Percentiles rank a stretch among this genome's conserved stretches.
Conservation (phyloP, 2,113 vertebrate species). For the Cyprinus carpio region DNA sequence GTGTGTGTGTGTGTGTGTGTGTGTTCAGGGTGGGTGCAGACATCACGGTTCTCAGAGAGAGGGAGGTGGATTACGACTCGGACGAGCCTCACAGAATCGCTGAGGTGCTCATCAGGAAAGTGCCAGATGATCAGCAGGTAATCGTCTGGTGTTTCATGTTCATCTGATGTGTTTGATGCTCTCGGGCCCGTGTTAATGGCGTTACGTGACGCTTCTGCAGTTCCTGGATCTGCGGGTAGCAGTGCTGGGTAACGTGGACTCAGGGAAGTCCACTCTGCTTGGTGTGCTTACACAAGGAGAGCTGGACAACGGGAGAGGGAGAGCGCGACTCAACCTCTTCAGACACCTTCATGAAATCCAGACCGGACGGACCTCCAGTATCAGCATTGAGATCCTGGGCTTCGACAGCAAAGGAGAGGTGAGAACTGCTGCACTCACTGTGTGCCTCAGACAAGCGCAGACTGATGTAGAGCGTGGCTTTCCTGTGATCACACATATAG, state of each 20-base stretch:
- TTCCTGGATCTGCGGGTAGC: constrained; percentile 96
- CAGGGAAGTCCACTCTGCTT: constrained; percentile 93
- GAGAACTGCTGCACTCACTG: neutral
- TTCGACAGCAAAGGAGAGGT: constrained; percentile 99
- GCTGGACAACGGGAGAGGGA: constrained; percentile 94
- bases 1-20: neutral
- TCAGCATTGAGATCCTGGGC: constrained; percentile 98
- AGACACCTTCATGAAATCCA: constrained; percentile 98
- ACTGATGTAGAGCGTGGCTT: neutral
- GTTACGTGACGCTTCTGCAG: constrained; percentile 68
- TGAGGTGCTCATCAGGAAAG: constrained; percentile 94
- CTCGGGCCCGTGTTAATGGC: neutral
- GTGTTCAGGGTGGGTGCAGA: constrained; percentile 90
- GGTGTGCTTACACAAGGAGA: constrained; percentile 97
- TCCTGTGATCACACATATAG: neutral
- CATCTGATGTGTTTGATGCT: neutral
- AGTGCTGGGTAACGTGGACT: constrained; percentile 96
- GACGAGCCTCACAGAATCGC: constrained; percentile 89
- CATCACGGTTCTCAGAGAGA: constrained; percentile 89
- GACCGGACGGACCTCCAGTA: constrained; percentile 95
- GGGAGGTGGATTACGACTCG: constrained; percentile 89
- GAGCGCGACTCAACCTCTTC: constrained; percentile 96
- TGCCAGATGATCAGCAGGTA: constrained; percentile 98
- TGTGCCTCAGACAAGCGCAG: neutral
- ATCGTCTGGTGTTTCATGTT: neutral